Evolutionary conservation across 53 echinoderm and acorn worm species (phyloP).

Genomic region (Paelopatides confundens): DNA sequence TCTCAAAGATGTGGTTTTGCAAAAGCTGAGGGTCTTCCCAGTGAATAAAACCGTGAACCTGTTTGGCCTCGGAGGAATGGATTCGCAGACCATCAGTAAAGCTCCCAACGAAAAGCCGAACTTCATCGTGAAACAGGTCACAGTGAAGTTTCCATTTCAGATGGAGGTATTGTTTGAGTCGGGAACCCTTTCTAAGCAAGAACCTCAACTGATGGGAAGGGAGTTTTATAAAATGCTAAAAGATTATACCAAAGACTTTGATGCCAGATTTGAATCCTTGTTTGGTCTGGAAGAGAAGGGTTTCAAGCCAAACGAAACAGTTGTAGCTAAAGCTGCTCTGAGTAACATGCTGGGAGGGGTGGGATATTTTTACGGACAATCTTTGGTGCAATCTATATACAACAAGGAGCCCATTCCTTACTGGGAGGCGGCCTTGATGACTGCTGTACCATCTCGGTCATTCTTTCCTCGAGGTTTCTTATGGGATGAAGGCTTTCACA

Average conservation of each 20-base stretch:
- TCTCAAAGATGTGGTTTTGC: constrained; percentile 81
- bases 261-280: constrained; percentile 50
- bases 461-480: constrained; percentile 97
- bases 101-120: constrained; percentile 50
- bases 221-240: constrained; percentile 52
- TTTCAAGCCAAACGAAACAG: constrained; percentile 34
- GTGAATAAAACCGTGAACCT: constrained; percentile 65
- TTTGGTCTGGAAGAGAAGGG: constrained; percentile 55
- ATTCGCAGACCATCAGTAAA: constrained; percentile 53
- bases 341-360: constrained; percentile 97
- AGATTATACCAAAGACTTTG: constrained; percentile 43
- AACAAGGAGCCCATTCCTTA: constrained; percentile 82
- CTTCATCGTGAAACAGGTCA: constrained; percentile 63
- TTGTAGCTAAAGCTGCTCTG: constrained; percentile 63
- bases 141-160: constrained; percentile 55
- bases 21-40: constrained; percentile 70
- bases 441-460: constrained; percentile 93
- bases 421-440: constrained; percentile 88
- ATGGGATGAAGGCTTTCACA: constrained; percentile 97
- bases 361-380: constrained; percentile 94
- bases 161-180: constrained; percentile 73
- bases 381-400: constrained; percentile 74
- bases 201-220: constrained; percentile 16
- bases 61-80: constrained; percentile 81
- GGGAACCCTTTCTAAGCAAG: constrained; percentile 23